Evolutionary conservation across 2,113 vertebrate species (phyloP).

Genomic region (Pterophyllum scalare): DNA sequence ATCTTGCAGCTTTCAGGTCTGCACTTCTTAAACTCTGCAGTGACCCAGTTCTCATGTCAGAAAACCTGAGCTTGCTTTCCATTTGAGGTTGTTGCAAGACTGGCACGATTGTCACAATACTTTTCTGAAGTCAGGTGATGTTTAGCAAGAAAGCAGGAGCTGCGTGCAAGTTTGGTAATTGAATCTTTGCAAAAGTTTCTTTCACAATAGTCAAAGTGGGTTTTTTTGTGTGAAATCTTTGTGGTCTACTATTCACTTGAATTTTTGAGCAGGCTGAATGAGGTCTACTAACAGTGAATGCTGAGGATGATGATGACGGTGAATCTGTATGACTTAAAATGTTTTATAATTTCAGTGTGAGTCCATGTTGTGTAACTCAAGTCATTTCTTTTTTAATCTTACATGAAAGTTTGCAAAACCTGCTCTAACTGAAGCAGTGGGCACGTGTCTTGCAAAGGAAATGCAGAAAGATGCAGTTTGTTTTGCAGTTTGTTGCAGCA

Average conservation of each 20-base stretch:
- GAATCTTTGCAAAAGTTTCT: neutral
- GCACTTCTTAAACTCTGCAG: neutral
- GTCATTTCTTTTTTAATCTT: neutral
- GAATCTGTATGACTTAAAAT: neutral
- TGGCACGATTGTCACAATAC: neutral
- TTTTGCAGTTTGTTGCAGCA: no score
- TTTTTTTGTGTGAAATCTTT: neutral
- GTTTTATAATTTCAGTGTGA: neutral
- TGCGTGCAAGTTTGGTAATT: neutral
- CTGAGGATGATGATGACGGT: neutral
- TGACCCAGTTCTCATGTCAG: constrained; percentile 26
- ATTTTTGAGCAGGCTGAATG: neutral
- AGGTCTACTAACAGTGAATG: neutral
- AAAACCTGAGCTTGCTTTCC: neutral
- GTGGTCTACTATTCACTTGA: neutral
- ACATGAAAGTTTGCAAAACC: neutral
- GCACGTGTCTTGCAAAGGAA: neutral
- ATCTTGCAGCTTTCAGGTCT: constrained; percentile 19
- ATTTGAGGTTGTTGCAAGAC: neutral
- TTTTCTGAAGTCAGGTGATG: neutral
- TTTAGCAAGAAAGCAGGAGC: neutral
- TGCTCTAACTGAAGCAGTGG: neutral
- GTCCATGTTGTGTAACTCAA: neutral
- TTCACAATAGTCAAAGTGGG: no score
- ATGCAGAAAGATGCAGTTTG: neutral